Base-by-base conservation (phyloP, 2,113 vertebrate genomes). In the Myxocyprinus asiaticus region DNA sequence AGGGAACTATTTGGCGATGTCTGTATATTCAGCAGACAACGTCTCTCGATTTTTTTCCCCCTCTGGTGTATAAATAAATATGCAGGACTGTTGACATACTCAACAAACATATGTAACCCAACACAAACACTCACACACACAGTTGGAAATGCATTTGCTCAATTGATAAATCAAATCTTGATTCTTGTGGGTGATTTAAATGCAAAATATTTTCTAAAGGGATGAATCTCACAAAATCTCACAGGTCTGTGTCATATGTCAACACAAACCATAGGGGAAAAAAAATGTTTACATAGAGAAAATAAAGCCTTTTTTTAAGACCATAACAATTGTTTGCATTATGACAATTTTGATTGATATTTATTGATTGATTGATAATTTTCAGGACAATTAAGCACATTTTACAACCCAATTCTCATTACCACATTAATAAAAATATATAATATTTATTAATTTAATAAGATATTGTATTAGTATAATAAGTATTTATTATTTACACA, bases 21-120 rank as follows among this genome's bases (percentile, higher is more conserved):
- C 82, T 65, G 42, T 84, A 78, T 81, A 67, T 78, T 75, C 64
- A 33, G 64, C 17, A 8, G 78, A 67, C 50, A 45, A 79, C 63
- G 81, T 62, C 56, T 65, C 12, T 7, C 56, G 56, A 63, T 50
- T 75, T 78, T 77, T 81, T 80, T 45, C 56, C 64, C 75, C 63
- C 42, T 56, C 22, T 53, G 6, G 50, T 5, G 33, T 17, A 78
- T 62, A 53, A 74, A 80, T n/a, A 64, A 68, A 74, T 50, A 51
- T 17, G 50, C 61, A n/a, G 44, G 47, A 73, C 8, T 62, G 53
- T 55, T 58, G 69, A 47, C 45, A 78, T 33, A 1, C 1, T 33
- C 22, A 59, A 45, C 55, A 12, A 9, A 61, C 10, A 7, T 12
- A 45, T 9, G 8, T 58, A 33, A 33, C 22, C 22, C 22, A 33